Base-by-base conservation (phyloP, 1,140 invertebrate genomes). In the Pogonognathellus flavescens region DNA sequence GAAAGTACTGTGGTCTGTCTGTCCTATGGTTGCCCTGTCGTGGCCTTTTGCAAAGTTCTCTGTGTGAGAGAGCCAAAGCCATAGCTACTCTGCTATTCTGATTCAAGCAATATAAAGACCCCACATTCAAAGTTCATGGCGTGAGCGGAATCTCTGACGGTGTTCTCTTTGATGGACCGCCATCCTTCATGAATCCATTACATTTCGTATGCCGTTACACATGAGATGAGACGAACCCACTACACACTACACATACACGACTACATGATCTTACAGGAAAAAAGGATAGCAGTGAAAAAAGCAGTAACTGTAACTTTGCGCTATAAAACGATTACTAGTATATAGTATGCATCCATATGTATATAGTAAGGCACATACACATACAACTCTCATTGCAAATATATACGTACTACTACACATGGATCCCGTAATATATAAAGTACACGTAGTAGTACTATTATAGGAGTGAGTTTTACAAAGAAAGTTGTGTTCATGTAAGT, bases 71-170 rank as follows among this genome's bases (percentile, higher is more conserved):
- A 82, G 25, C 25, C n/a, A 59, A 59, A 84, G 60, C 57, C 52
- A 50, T 6, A 72, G 31, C 84, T 85, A 70, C 60, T 82, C 55
- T 76, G 49, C 52, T 85, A 85, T 85, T 85, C 84, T 82, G 80
- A 85, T 85, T 85, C 84, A 49, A 50, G 84, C 50, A 85, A 76
- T 85, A 82, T 85, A 85, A 86, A 86, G 85, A 83, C 80, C 82
- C 85, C 81, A 31, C 86, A 88, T 87, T 87, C 88, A 88, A 88
- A 88, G 88, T 88, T 88, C 86, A 88, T 53, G 55, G 53, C 86
- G 88, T 88, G 88, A 83, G 62, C 62, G 59, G 88, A 87, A 88
- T 88, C 59, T 83, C 59, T 83, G 66, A 76, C 59, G 59, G 41
- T 66, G 22, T 83, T 86, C 55, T 60, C 83, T 88, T 86, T 88